phyloP scores from a whole-genome alignment of 2,888 invertebrate genomes.

The Sinodicranocentrus sp. region DNA sequence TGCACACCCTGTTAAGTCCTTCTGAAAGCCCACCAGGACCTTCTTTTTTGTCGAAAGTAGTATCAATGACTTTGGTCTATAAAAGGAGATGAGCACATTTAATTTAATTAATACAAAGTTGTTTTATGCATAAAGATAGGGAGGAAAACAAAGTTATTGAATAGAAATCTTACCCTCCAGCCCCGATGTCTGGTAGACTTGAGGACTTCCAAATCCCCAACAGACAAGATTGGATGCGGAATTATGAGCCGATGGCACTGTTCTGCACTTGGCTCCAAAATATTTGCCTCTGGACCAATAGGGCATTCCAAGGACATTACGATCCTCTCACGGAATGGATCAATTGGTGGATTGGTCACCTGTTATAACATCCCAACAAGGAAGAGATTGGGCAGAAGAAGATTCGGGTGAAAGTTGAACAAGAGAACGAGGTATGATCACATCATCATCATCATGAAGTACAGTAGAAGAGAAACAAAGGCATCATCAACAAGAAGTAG shows the following conservation, averaged over 20 bases:
- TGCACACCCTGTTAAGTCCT: conserved; percentile 88
- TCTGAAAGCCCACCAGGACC: conserved; percentile 87
- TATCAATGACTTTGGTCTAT: conserved; percentile 90
- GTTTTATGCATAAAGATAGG: no score
- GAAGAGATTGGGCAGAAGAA: conserved; percentile 32
- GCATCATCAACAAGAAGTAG: conserved; percentile 41
- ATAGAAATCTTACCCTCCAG: conserved; percentile 84
- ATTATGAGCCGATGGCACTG: conserved; percentile 95
- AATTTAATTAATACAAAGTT: no score
- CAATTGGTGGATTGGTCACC: conserved; percentile 99
- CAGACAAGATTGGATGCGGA: conserved; percentile 95
- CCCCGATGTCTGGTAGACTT: conserved; percentile 90
- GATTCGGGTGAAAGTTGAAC: conserved; percentile 22
- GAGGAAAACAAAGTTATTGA: conserved; percentile 27
- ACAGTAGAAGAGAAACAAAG: conserved; percentile 8
- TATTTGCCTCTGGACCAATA: conserved; percentile 97
- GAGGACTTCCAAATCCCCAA: conserved; percentile 92
- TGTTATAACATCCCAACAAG: conserved; percentile 77
- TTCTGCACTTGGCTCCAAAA: conserved; percentile 91
- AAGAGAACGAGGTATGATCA: conserved; percentile 27
- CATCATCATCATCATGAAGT: conserved; percentile 20
- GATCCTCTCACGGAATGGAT: conserved; percentile 98
- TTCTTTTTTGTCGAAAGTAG: conserved; percentile 88
- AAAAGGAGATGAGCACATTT: no score
- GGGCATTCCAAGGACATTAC: conserved; percentile 99